These are phyloP conservation scores for Sylvilagus bachmani DNA, from an alignment of 2,113 vertebrate genomes.

Conservation along the genomic window DNA sequence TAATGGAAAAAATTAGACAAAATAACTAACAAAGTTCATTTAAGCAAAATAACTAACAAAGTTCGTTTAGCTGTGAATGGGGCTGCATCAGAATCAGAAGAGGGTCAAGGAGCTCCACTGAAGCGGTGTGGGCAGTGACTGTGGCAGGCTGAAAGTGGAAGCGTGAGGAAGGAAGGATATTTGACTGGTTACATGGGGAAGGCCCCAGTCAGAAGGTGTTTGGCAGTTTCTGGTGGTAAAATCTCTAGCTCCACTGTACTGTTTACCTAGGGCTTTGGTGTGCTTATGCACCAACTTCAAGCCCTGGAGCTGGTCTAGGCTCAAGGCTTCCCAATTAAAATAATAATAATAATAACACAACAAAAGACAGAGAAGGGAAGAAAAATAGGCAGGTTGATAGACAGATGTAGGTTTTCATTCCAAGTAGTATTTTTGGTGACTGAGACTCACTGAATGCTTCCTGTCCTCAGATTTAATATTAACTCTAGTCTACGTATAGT, in stretches of 20 bases:
- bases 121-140: not conserved
- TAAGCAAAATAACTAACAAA: not conserved
- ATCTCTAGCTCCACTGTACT: not conserved
- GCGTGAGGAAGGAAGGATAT: not conserved
- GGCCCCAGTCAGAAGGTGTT: too few species aligned
- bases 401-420: not conserved
- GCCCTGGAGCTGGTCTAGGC: not conserved
- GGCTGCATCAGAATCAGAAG: not conserved
- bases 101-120: not conserved
- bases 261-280: not conserved
- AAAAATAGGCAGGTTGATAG: not conserved
- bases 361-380: not conserved
- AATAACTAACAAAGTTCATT: not conserved
- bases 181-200: not conserved
- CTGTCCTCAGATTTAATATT: not conserved
- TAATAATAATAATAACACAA: not conserved
- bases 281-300: not conserved
- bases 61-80: not conserved
- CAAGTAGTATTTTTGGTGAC: not conserved
- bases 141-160: not conserved
- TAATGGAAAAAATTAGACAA: not conserved
- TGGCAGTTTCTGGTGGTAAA: not conserved
- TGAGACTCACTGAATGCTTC: not conserved
- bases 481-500: not conserved
- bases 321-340: not conserved